Base-by-base conservation (phyloP, 2,888 invertebrate species). In the Cerceris rybyensis region DNA sequence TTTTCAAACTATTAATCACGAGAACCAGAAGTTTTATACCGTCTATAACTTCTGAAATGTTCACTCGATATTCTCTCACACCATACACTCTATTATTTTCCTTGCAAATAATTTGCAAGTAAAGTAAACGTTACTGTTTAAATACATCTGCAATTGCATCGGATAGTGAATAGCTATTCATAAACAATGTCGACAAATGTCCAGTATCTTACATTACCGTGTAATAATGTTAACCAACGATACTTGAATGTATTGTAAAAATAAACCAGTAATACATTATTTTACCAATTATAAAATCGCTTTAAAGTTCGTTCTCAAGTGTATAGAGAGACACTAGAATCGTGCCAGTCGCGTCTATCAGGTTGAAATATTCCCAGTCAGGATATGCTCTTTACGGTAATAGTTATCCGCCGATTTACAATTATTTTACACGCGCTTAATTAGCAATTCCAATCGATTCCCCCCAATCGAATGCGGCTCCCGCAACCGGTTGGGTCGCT, bases 391-490 rank as follows among this genome's bases (percentile, higher is more conserved):
- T 80, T 80, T 80, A 80, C 80, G 69, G 76, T 80, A 80, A 80
- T 80, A 63, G 80, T 57, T 72, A 69, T 61, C 61, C 80, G 73
- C 64, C 76, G 80, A 81, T 81, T 81, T 80, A 80, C 80, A 81
- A 73, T 80, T 76, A 81, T 80, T 76, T 80, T 76, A 72, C 80
- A 80, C 76, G 64, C 80, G 71, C 70, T 73, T 80, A 80, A 80
- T 80, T 80, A 80, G 81, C 81, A 81, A 81, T 77, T 81, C 81
- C 76, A 67, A 81, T 81, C 63, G 68, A 8, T 57, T 55, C 57
- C 11, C 46, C 54, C 70, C 61, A 11, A 50, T 42, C 46, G 39
- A n/a, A 52, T 57, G 39, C 61, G 64, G 65, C 70, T 68, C 71
- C 64, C 59, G 64, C 64, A 71, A 77, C 77, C 77, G 68, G 77